Percentiles rank a stretch among this genome's conserved stretches.
Evolutionary conservation across 2,888 invertebrate genomes (phyloP).

Genomic region (Leucania comma): DNA sequence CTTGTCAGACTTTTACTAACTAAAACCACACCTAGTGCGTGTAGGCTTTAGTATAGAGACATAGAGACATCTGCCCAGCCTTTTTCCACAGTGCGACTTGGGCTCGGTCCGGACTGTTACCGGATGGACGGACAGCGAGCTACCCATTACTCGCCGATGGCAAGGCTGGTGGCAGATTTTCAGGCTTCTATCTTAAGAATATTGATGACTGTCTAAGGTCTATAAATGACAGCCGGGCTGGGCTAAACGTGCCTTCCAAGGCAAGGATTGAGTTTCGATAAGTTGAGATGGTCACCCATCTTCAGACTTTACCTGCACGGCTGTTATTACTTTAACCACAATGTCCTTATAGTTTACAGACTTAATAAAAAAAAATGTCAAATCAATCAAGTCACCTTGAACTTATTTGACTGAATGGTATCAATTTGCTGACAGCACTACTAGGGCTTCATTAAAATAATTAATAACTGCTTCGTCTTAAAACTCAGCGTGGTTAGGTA

Average conservation of each 20-base stretch:
- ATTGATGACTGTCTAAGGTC: too few species aligned
- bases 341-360: not conserved
- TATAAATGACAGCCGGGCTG: too few species aligned
- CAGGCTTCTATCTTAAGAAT: not conserved
- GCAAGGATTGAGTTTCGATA: not conserved
- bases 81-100: too few species aligned
- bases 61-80: too few species aligned
- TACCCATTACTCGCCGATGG: too few species aligned
- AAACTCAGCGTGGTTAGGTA: not conserved
- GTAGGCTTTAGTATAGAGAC: too few species aligned
- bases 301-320: not conserved
- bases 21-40: too few species aligned
- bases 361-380: not conserved
- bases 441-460: constrained; percentile 1
- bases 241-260: too few species aligned
- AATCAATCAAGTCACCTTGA: not conserved
- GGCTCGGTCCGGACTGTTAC: too few species aligned
- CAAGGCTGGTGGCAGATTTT: not conserved
- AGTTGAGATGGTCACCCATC: not conserved
- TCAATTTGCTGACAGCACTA: not conserved
- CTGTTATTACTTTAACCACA: not conserved
- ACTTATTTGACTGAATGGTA: not conserved
- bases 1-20: too few species aligned
- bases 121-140: too few species aligned
- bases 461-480: not conserved